Conservation (phyloP, 2,797 vertebrate genomes). For the Tapirus indicus region DNA sequence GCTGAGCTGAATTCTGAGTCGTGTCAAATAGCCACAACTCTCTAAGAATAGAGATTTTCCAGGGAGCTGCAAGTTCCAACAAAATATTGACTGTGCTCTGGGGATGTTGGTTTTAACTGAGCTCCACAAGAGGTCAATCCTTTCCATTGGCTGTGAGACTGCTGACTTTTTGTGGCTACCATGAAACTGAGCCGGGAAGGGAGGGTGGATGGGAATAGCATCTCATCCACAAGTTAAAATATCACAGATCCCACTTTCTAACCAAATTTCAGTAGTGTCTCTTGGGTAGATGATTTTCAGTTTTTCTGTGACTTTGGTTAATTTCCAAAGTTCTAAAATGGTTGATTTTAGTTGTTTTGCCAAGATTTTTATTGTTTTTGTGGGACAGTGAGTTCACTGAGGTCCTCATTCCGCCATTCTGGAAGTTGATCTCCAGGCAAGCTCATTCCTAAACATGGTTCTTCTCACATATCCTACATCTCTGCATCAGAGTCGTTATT, state of each 20-base stretch:
- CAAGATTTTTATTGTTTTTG: not conserved
- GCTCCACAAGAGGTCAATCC: not conserved
- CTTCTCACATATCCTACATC: not conserved
- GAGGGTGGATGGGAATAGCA: not conserved
- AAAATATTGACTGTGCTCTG: constrained; percentile 44
- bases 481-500: not conserved
- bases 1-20: not conserved
- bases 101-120: not conserved
- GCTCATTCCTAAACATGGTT: not conserved
- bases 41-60: constrained; percentile 28
- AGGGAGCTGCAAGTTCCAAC: not conserved
- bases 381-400: not conserved
- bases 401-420: not conserved
- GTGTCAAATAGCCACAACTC: constrained; percentile 20
- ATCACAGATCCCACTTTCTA: not conserved
- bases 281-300: not conserved
- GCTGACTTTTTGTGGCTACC: not conserved
- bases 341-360: not conserved
- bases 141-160: not conserved
- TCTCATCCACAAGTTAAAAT: not conserved
- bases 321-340: not conserved
- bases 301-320: constrained; percentile 27
- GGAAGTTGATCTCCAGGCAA: not conserved
- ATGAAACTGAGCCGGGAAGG: not conserved
- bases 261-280: not conserved